A percentile compares a stretch with the other conserved stretches of the same genome.
These are phyloP conservation scores for Troides aeacus DNA, from an alignment of 2,888 invertebrate genomes.

Conservation along the genomic window DNA sequence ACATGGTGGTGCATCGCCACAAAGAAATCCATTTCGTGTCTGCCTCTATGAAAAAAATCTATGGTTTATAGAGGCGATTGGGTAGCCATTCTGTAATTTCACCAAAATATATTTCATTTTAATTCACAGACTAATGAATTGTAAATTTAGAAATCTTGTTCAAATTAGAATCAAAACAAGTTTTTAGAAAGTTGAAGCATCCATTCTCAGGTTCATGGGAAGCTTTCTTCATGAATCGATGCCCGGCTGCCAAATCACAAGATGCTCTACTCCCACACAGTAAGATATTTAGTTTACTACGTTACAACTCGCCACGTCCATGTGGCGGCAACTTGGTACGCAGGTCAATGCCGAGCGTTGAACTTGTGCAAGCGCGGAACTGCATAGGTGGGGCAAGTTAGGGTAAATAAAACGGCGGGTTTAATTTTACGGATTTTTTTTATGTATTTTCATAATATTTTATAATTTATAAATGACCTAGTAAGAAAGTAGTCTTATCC, in stretches of 20 bases:
- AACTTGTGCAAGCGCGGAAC: slow-evolving; percentile 34
- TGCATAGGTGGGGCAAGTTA: neutral
- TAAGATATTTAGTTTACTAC: slow-evolving; percentile 37
- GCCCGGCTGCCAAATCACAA: neutral
- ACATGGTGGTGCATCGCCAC: too few species aligned
- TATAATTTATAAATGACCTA: slow-evolving; percentile 82
- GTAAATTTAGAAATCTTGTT: neutral
- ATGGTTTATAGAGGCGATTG: too few species aligned
- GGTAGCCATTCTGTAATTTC: too few species aligned
- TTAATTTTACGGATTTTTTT: slow-evolving; percentile 75
- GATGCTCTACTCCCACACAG: neutral
- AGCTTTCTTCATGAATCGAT: neutral
- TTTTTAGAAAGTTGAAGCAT: neutral
- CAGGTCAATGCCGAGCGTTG: slow-evolving; percentile 67
- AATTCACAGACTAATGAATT: neutral
- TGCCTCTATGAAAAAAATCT: too few species aligned
- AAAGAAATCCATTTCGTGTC: too few species aligned
- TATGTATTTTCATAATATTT: slow-evolving; percentile 77
- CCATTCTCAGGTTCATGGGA: neutral
- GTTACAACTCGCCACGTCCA: slow-evolving; percentile 6
- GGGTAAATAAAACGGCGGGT: slow-evolving; percentile 54
- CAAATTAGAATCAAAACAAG: neutral
- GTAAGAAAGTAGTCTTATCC: slow-evolving; percentile 82
- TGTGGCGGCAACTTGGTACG: slow-evolving; percentile 49
- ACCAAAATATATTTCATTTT: too few species aligned